phyloP scores from a whole-genome alignment of 37 sponge, comb jelly and placozoan genomes.

The Tethya wilhelma region DNA sequence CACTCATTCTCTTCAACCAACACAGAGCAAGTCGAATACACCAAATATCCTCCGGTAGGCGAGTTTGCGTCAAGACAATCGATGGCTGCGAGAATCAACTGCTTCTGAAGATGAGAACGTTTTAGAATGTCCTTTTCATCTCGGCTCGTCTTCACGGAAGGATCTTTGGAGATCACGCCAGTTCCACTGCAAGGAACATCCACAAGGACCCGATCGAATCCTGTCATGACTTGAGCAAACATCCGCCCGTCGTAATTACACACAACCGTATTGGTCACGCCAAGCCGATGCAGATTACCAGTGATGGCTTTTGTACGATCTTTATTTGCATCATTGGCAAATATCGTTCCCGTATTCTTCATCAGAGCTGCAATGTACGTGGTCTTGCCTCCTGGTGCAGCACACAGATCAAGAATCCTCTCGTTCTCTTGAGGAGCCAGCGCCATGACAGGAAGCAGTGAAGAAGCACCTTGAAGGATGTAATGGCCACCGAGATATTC shows the following conservation, averaged over 20 bases:
- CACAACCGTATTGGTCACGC: constrained; percentile 86
- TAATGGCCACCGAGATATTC: constrained; percentile 99
- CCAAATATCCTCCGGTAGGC: constrained; percentile 88
- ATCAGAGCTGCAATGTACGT: constrained; percentile 95
- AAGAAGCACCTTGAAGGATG: constrained; percentile 97
- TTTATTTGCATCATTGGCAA: constrained; percentile 91
- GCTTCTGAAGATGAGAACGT: constrained; percentile 91
- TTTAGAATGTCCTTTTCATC: constrained; percentile 84
- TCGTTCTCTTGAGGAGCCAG: constrained; percentile 92
- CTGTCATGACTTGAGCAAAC: constrained; percentile 92
- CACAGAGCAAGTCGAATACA: constrained; percentile 97
- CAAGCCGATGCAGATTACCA: constrained; percentile 91
- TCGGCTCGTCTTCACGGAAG: constrained; percentile 86
- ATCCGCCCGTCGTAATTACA: constrained; percentile 94
- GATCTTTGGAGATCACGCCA: constrained; percentile 95
- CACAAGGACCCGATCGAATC: constrained; percentile 94
- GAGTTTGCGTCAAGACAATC: constrained; percentile 89
- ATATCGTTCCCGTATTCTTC: constrained; percentile 96
- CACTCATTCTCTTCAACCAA: constrained; percentile 97
- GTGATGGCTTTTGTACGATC: constrained; percentile 87
- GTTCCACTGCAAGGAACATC: constrained; percentile 99
- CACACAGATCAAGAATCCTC: constrained; percentile 95
- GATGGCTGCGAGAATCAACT: constrained; percentile 96
- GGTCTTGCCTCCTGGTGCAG: constrained; percentile 99
- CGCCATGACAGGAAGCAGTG: constrained; percentile 98